phyloP scores from a whole-genome alignment of 2,888 invertebrate species.

The Aphodius granarius region DNA sequence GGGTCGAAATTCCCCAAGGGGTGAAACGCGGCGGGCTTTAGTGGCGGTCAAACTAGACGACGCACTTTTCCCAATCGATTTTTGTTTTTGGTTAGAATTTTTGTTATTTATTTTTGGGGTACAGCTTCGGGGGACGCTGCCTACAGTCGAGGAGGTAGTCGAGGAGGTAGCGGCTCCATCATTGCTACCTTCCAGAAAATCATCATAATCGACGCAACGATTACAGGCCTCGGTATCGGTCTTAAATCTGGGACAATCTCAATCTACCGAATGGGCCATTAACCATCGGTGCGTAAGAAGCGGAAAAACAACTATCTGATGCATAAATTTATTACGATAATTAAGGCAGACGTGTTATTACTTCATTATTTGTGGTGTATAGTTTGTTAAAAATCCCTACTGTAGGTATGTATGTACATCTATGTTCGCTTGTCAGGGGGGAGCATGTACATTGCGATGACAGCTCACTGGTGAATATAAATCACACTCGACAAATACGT shows the following conservation, averaged over 20 bases:
- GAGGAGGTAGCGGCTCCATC: too few relatives aligned
- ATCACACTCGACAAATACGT: background rate
- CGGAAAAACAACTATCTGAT: background rate
- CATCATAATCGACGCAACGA: background rate
- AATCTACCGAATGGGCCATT: background rate
- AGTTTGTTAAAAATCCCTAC: background rate
- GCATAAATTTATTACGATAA: background rate
- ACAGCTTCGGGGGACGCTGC: too few relatives aligned
- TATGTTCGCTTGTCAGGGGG: background rate
- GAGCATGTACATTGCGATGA: background rate
- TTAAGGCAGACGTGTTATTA: background rate
- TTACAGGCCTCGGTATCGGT: background rate
- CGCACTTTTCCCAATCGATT: conserved; percentile 11
- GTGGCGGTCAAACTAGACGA: background rate
- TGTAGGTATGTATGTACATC: background rate
- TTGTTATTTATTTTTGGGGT: too few relatives aligned
- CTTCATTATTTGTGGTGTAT: background rate
- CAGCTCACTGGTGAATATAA: background rate
- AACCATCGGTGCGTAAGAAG: background rate
- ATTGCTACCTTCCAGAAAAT: background rate
- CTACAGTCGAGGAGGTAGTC: too few relatives aligned
- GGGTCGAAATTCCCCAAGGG: conserved; percentile 1
- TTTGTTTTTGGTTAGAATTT: background rate
- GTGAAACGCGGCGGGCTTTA: background rate
- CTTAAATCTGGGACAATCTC: background rate